Base-by-base conservation (phyloP, 1,140 invertebrate species). In the Sycophaga agraensis region DNA sequence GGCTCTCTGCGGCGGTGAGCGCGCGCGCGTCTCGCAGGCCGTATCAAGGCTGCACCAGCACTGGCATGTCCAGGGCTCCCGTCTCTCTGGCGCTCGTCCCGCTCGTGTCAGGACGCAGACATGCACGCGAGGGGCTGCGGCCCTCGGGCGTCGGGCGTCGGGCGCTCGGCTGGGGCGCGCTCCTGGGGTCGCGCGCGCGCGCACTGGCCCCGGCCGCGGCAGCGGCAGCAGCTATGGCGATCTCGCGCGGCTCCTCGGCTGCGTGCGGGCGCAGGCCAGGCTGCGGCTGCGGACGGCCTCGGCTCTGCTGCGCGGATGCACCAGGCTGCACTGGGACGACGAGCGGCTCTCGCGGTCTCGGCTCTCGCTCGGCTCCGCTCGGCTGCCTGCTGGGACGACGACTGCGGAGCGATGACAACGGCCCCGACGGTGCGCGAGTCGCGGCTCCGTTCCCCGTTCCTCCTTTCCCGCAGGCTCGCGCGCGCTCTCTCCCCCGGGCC, bases 31-130 rank as follows among this genome's bases (percentile, higher is more conserved):
- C n/a, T n/a, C 46, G 12, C 28, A n/a, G n/a, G 9, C 16, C n/a
- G 9, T 50, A 37, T 53, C 50, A 53, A 39, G 50, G 51, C 39
- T 42, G 39, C 39, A 43, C 11, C 21, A 26, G 50, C 19, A 39
- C 21, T 39, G 21, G 21, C 50, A 39, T 39, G 24, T 37, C 34
- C 50, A 39, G 50, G 24, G 14, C 11, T 22, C 5, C 21, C 16
- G 31, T 17, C 19, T 35, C 12, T 31, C 49, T 51, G 35, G 26
- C 37, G 49, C 28, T 51, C 24, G 49, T 22, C 16, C n/a, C n/a
- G 16, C 28, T 4, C 31, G 5, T 12, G 7, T 1, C n/a, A 42
- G 39, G 16, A 42, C 39, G 16, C 46, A 11, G 24, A n/a, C 26
- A 19, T 3, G n/a, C 4, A 22, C 28, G 26, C 28, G 12, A n/a